Percentiles rank a stretch among this genome's conserved stretches.
phyloP scores from a whole-genome alignment of 2,888 invertebrate species.

The Caenorhabditis sp. region DNA sequence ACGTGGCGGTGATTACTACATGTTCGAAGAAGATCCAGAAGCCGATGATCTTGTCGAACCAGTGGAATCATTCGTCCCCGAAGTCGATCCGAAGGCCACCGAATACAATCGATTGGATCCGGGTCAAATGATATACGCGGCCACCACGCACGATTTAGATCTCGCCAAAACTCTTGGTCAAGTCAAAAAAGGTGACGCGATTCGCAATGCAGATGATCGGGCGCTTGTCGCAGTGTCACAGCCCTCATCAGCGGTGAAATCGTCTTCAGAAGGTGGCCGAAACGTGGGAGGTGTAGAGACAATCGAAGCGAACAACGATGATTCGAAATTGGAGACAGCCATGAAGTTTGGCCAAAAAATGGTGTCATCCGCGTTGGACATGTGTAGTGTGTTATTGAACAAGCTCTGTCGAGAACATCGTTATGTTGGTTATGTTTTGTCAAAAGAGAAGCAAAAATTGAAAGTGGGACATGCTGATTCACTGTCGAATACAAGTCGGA shows the following conservation, averaged over 20 bases:
- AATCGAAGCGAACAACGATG: constrained; percentile 7
- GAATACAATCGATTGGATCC: constrained; percentile 65
- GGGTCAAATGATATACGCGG: constrained; percentile 67
- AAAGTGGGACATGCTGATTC: constrained; percentile 75
- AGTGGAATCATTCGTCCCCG: constrained; percentile 66
- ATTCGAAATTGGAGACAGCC: constrained; percentile 39
- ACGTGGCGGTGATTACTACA: constrained; percentile 97
- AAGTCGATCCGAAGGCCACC: constrained; percentile 61
- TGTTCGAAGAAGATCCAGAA: constrained; percentile 85
- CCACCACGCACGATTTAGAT: constrained; percentile 61
- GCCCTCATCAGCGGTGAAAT: not conserved
- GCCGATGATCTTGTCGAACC: constrained; percentile 61
- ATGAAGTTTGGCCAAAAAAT: constrained; percentile 46
- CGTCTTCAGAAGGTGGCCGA: not conserved
- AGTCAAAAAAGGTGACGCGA: constrained; percentile 62
- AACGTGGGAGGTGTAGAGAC: no score
- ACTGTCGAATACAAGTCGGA: constrained; percentile 47
- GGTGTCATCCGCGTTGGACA: constrained; percentile 37
- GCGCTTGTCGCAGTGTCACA: constrained; percentile 23
- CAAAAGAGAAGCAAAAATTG: constrained; percentile 85
- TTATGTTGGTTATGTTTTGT: constrained; percentile 87
- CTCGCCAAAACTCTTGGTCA: constrained; percentile 58
- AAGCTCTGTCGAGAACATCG: constrained; percentile 85
- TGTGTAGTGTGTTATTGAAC: constrained; percentile 45
- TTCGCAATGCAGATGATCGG: constrained; percentile 48